phyloP scores from a whole-genome alignment of 2,888 invertebrate genomes.

The Panopea generosa region DNA sequence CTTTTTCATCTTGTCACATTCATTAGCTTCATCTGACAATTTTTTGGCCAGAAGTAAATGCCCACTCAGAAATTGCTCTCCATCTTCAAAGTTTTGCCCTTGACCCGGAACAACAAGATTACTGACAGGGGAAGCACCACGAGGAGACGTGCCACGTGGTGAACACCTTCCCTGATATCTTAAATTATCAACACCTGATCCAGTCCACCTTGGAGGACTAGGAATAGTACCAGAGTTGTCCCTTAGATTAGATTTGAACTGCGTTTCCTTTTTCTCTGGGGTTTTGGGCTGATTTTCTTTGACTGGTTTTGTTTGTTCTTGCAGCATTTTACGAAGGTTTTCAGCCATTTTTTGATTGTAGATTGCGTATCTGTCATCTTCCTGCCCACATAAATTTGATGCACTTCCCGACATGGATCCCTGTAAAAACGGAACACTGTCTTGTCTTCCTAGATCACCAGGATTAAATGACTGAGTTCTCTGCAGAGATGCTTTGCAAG shows the following conservation, averaged over 20 bases:
- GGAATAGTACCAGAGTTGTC: not conserved
- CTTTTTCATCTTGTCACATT: conserved; percentile 64
- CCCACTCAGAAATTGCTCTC: conserved; percentile 79
- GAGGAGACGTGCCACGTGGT: conserved; percentile 24
- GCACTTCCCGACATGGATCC: conserved; percentile 7
- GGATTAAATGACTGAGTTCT: conserved; percentile 71
- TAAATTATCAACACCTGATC: conserved; percentile 1
- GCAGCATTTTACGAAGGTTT: conserved; percentile 61
- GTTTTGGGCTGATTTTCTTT: conserved; percentile 6
- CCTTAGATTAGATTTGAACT: conserved; percentile 12
- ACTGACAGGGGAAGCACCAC: conserved; percentile 36
- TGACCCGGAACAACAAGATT: conserved; percentile 45
- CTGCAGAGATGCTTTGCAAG: conserved; percentile 61
- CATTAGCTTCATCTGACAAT: conserved; percentile 85
- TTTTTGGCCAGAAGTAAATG: conserved; percentile 85
- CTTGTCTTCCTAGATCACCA: conserved; percentile 24
- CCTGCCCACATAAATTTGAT: conserved; percentile 8
- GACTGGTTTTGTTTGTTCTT: conserved; percentile 42
- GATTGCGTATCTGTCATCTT: conserved; percentile 52
- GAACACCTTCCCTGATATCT: conserved; percentile 27
- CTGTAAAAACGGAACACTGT: not conserved
- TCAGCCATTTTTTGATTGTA: conserved; percentile 68
- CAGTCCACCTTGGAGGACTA: not conserved
- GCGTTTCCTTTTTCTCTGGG: conserved; percentile 33
- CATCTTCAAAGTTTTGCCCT: conserved; percentile 31